Base-by-base conservation (phyloP, 2,797 vertebrate genomes). In the Gouania willdenowi region DNA sequence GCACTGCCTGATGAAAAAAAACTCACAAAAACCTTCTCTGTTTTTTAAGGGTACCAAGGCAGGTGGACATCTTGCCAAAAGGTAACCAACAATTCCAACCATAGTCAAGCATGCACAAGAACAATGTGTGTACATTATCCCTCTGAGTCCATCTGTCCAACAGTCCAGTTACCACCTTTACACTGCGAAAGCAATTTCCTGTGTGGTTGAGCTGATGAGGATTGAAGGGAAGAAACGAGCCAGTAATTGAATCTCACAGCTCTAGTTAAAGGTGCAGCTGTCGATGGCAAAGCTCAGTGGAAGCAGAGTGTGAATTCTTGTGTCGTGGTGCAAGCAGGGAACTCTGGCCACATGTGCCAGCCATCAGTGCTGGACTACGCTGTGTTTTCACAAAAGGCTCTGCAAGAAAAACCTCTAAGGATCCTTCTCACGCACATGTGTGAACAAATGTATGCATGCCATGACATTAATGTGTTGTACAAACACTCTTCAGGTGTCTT, bases 241-340 rank as follows among this genome's bases (percentile, higher is more conserved):
- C 52, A 79, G 84, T 82, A 86, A 89, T 86, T 87, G 87, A 89
- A 86, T 85, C 81, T 90, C 82, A 7, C 67, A 41, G 58, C 73
- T 83, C 64, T 82, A 84, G 81, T 83, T 87, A 87, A 85, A 85
- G 81, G 77, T 12, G 75, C 67, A 87, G 85, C 79, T 85, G 79
- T 77, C 46, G 70, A 59, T 78, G 51, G 68, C 73, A 62, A 71
- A 52, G 82, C 77, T 65, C 53, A 58, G 59, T 64, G 79, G 77
- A 26, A 8, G 82, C 34, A 5, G 55, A 81, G 87, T 72, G 69
- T 78, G 89, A 87, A 90, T 87, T 89, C 88, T 88, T 82, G 81
- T 86, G 88, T 88, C 79, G 74, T 51, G 66, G 79, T 81, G 75
- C 50, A 82, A 89, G 80, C 71, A 76, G 79, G 82, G 77, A 44